Conservation (phyloP, 2,888 invertebrate genomes). For the Torymus aiolomorphi region DNA sequence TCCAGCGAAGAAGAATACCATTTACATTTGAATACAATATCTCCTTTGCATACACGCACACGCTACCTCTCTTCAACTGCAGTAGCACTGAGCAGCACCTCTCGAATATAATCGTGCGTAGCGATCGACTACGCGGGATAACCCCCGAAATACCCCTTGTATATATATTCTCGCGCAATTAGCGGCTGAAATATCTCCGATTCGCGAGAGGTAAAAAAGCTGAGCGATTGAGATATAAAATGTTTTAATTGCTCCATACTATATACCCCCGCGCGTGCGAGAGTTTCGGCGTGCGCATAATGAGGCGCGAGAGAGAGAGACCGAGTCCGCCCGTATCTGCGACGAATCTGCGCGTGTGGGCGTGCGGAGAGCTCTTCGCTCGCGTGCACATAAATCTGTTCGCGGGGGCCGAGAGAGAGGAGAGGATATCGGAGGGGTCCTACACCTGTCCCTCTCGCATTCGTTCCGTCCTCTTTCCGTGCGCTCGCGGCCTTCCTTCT, state of each 20-base stretch:
- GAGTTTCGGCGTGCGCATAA: slow-evolving; percentile 32
- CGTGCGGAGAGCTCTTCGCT: slow-evolving; percentile 45
- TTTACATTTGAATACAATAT: slow-evolving; percentile 54
- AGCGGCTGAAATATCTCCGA: slow-evolving; percentile 31
- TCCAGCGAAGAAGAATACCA: slow-evolving; percentile 26
- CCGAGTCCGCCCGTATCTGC: slow-evolving; percentile 10
- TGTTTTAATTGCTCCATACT: slow-evolving; percentile 43
- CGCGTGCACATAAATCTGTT: slow-evolving; percentile 37
- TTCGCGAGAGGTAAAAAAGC: slow-evolving; percentile 6
- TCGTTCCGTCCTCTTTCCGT: slow-evolving; percentile 66
- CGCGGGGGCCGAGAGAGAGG: slow-evolving; percentile 9
- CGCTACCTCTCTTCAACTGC: slow-evolving; percentile 6
- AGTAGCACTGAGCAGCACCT: too few relatives aligned
- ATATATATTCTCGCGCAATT: slow-evolving; percentile 18
- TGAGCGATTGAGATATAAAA: slow-evolving; percentile 50
- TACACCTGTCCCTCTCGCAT: slow-evolving; percentile 47
- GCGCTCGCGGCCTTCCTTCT: slow-evolving; percentile 45
- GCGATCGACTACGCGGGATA: slow-evolving; percentile 27
- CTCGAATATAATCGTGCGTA: slow-evolving; percentile 16
- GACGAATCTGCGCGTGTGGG: slow-evolving; percentile 45
- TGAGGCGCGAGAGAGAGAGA: slow-evolving; percentile 12
- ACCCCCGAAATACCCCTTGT: background rate
- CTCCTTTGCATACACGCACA: slow-evolving; percentile 29
- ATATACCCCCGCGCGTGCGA: background rate
- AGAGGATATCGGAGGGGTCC: slow-evolving; percentile 18